phyloP scores from a whole-genome alignment of 2,888 invertebrate species.

The Agrenia bidenticulata region DNA sequence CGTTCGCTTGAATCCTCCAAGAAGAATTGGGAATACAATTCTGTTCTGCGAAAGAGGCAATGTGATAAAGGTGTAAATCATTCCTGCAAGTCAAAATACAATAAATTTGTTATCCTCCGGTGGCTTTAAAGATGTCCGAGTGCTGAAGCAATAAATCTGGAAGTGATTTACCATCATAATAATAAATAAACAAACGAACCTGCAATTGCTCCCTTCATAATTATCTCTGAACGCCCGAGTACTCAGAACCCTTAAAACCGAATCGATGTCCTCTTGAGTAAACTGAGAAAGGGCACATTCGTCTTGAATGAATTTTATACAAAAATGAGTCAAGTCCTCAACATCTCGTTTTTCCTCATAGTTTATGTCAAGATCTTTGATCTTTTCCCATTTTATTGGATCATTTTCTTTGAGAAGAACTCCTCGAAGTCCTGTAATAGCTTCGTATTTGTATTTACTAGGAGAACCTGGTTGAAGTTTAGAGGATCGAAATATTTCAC shows the following conservation, averaged over 20 bases:
- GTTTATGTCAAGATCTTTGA: constrained; percentile 20
- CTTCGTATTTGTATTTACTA: constrained; percentile 14
- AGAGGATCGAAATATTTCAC: constrained; percentile 30
- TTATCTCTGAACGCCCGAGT: constrained; percentile 32
- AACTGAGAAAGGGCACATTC: constrained; percentile 20
- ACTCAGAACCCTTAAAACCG: constrained; percentile 32
- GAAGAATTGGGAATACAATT: constrained; percentile 46
- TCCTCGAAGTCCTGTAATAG: constrained; percentile 12
- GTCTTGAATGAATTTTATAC: constrained; percentile 24
- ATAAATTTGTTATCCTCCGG: too few relatives aligned
- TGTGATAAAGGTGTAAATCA: constrained; percentile 34
- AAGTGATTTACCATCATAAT: constrained; percentile 22
- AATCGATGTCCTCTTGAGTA: constrained; percentile 19
- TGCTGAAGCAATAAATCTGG: neutral
- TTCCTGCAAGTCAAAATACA: constrained; percentile 10
- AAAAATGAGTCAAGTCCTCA: constrained; percentile 16
- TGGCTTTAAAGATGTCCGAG: too few relatives aligned
- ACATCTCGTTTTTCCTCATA: constrained; percentile 23
- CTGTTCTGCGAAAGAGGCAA: constrained; percentile 46
- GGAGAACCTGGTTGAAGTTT: constrained; percentile 20
- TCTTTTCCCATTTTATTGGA: constrained; percentile 13
- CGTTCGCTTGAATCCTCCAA: constrained; percentile 45
- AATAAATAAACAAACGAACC: too few relatives aligned
- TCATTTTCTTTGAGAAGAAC: constrained; percentile 14
- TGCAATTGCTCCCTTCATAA: too few relatives aligned